Evolutionary conservation across 1,140 invertebrate genomes (phyloP), one percentile per base, ranked within the genome.

Genomic region (Drosophila mojavensis): DNA sequence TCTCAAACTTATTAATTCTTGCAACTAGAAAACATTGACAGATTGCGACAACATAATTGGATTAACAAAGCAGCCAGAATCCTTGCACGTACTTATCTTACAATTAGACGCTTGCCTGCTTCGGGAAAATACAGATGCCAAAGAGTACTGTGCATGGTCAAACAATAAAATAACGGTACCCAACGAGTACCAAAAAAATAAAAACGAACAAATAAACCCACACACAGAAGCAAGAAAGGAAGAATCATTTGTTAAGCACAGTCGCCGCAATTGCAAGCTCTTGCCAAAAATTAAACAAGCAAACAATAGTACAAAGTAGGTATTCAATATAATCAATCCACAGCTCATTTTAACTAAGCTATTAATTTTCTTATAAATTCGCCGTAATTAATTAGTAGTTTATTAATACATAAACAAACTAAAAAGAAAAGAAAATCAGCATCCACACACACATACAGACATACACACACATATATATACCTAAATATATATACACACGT

Each of bases 191-290:
- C 20, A 24, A 53, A 39, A 15, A 39, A 13, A 72, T 41, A 13
- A 33, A 50, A 65, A 39, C 28, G 39, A 9, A 39, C 26, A 17
- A 15, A 54, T 3, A 17, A 17, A 30, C 39, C 30, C 41, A 51
- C 51, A 51, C 51, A 36, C 11, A 39, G 30, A 17, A 33, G 33
- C 5, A 47, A 9, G 36, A 33, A 24, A 48, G 10, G 30, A 26
- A 17, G 17, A 20, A 51, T 59, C 45, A 72, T 28, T 51, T 53
- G 56, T 53, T 36, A 47, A 65, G 17, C 4, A 65, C 2, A 65
- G 53, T 24, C 11, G 11, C 0, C 20, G 10, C 11, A 15, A 15
- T 30, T 4, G 10, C 11, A 41, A 30, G 43, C 15, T 3, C n/a
- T 47, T 47, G 43, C 17, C 41, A 60, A 48, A 60, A 39, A 39